Evolutionary conservation across 1,140 invertebrate genomes (phyloP).

Genomic region (Linepithema humile): DNA sequence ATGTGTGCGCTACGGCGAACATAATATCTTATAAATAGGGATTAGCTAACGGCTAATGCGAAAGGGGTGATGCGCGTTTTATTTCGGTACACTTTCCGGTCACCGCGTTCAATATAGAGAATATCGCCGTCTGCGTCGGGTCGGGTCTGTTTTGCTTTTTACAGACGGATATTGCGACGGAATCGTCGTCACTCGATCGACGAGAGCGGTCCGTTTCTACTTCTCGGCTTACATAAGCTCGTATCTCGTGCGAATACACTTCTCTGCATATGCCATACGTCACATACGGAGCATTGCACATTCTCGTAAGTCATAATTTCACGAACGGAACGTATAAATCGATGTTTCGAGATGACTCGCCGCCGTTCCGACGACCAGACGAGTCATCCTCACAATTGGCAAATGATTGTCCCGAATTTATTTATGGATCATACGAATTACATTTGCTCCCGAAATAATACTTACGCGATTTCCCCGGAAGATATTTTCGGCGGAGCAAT

Average conservation of each 20-base stretch:
- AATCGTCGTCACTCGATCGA: conserved; percentile 13
- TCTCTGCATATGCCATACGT: background rate
- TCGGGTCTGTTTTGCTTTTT: background rate
- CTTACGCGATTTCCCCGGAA: conserved; percentile 38
- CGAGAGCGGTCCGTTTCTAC: background rate
- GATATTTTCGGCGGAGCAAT: conserved; percentile 35
- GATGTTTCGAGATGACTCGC: background rate
- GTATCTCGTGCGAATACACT: background rate
- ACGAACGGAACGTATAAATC: background rate
- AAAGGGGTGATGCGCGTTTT: conserved; percentile 68
- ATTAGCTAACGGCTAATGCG: conserved; percentile 69
- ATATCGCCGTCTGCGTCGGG: conserved; percentile 23
- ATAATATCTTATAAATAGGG: conserved; percentile 73
- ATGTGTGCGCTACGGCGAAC: conserved; percentile 51
- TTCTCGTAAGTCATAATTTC: background rate
- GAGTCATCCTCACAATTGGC: too few species aligned
- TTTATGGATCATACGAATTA: too few species aligned
- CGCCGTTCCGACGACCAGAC: too few species aligned
- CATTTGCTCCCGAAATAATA: conserved; percentile 35
- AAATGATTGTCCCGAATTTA: too few species aligned
- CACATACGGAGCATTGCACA: background rate
- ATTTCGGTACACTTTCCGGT: conserved; percentile 64
- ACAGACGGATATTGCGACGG: conserved; percentile 13
- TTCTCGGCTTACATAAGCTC: background rate
- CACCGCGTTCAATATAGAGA: conserved; percentile 18